Percentiles rank a stretch among this genome's conserved stretches.
Evolutionary conservation across 2,797 vertebrate genomes (phyloP).

Genomic region (Poeciliopsis infans): DNA sequence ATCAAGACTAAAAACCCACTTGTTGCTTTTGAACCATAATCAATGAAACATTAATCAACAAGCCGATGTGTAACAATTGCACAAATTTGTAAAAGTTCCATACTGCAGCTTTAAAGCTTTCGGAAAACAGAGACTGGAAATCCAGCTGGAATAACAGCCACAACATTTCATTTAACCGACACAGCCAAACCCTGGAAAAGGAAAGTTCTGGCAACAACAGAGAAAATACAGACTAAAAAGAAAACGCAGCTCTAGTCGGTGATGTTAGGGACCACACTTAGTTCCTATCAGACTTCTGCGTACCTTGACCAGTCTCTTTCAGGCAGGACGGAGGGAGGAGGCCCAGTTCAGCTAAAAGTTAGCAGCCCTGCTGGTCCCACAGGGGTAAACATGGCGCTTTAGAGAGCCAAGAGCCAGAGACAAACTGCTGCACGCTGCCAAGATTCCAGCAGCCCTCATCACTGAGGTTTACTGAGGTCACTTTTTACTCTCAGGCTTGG

Average conservation of each 20-base stretch:
- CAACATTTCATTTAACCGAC: background rate
- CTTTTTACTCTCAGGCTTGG: constrained; percentile 15
- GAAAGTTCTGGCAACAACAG: background rate
- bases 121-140: background rate
- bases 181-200: constrained; percentile 12
- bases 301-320: too few relatives aligned
- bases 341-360: constrained; percentile 29
- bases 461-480: constrained; percentile 35
- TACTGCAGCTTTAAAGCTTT: background rate
- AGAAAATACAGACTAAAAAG: background rate
- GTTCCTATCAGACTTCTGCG: background rate
- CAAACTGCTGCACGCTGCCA: constrained; percentile 41
- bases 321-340: constrained; percentile 4
- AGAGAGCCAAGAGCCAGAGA: constrained; percentile 55
- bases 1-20: background rate
- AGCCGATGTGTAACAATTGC: too few relatives aligned
- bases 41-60: too few relatives aligned
- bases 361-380: constrained; percentile 48
- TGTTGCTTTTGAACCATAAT: too few relatives aligned
- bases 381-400: constrained; percentile 54
- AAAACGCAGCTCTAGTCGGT: background rate
- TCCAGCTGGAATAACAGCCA: background rate
- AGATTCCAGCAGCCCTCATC: constrained; percentile 59
- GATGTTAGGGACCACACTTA: background rate
- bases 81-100: too few relatives aligned